A percentile compares a stretch with the other conserved stretches of the same genome.
phyloP scores from a whole-genome alignment of 1,140 invertebrate species.

The Kradibia gibbosae region DNA sequence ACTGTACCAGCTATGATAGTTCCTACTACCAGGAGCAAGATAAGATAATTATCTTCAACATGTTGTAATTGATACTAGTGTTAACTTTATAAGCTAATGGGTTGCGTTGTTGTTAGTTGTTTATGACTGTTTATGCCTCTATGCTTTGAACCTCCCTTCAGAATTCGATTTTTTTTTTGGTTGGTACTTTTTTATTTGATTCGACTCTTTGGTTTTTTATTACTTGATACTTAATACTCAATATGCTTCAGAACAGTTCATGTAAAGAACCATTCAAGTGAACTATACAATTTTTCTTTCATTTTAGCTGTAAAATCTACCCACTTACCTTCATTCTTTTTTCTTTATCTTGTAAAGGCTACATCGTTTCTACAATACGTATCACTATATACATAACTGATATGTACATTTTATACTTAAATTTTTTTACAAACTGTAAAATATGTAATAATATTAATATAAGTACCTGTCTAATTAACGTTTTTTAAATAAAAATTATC shows the following conservation, averaged over 20 bases:
- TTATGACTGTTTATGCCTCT: conserved; percentile 15
- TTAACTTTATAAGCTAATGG: conserved; percentile 17
- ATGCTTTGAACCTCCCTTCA: too few species aligned
- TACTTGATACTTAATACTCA: neutral
- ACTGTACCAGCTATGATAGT: neutral
- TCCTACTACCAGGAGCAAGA: neutral
- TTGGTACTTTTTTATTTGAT: neutral
- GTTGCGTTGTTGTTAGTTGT: conserved; percentile 23
- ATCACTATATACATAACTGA: too few species aligned
- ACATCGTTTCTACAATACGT: too few species aligned
- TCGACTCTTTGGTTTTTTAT: neutral
- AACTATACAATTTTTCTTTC: neutral
- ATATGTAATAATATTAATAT: too few species aligned
- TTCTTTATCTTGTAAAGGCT: too few species aligned
- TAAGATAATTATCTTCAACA: conserved; percentile 15
- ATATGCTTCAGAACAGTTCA: neutral
- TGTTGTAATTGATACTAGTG: conserved; percentile 33
- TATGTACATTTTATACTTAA: too few species aligned
- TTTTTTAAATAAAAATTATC: too few species aligned
- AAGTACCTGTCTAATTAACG: too few species aligned
- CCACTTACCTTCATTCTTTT: too few species aligned
- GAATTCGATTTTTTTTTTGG: too few species aligned
- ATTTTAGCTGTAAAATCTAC: neutral
- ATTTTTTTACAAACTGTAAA: too few species aligned
- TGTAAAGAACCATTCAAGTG: neutral